Evolutionary conservation across 2,888 invertebrate genomes (phyloP).

Genomic region (Anthoptus insignis): DNA sequence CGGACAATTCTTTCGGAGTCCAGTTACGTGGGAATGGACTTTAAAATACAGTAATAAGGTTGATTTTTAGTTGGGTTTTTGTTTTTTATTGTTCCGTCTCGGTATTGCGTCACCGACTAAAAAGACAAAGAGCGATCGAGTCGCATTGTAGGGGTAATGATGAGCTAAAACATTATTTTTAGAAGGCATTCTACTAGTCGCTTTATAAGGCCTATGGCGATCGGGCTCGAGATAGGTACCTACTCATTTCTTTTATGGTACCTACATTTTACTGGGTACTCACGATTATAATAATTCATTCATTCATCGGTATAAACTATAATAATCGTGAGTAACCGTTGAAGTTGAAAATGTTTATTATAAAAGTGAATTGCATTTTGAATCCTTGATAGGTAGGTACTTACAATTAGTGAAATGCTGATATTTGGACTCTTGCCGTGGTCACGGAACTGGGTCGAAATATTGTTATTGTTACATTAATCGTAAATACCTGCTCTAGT

Average conservation of each 20-base stretch:
- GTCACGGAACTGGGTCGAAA: no score
- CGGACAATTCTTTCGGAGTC: conserved; percentile 81
- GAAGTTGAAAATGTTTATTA: no score
- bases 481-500: no score
- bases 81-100: conserved; percentile 77
- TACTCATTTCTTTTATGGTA: conserved; percentile 73
- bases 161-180: conserved; percentile 84
- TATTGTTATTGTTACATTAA: no score
- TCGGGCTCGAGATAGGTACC: conserved; percentile 65
- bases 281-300: no score
- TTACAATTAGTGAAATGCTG: no score
- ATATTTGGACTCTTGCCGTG: no score
- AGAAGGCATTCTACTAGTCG: conserved; percentile 60
- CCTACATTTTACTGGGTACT: no score
- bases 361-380: no score
- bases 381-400: no score
- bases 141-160: conserved; percentile 78
- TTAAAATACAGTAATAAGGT: conserved; percentile 51
- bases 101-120: conserved; percentile 84
- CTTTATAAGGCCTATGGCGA: conserved; percentile 70
- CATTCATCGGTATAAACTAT: no score
- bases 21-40: conserved; percentile 56
- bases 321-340: no score
- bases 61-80: conserved; percentile 50
- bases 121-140: conserved; percentile 83